A percentile compares a stretch with the other conserved stretches of the same genome.
phyloP scores from a whole-genome alignment of 2,888 invertebrate species.

The Silvanus unidentatus region DNA sequence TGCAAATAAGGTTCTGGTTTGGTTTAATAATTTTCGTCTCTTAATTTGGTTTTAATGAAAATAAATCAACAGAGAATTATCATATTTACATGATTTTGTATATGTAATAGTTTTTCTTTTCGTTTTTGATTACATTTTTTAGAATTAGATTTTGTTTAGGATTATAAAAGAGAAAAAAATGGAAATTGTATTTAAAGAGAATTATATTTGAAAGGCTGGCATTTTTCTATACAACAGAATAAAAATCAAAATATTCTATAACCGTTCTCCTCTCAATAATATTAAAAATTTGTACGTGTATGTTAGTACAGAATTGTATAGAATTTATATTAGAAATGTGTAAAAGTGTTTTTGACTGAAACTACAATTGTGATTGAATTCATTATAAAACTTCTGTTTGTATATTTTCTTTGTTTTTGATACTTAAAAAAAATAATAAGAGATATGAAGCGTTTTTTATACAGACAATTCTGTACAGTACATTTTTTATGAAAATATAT shows the following conservation, averaged over 20 bases:
- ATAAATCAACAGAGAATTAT: not conserved
- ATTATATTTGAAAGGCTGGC: conserved; percentile 20
- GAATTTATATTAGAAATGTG: conserved; percentile 9
- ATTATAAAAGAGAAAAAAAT: too few species aligned
- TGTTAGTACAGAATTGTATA: conserved; percentile 28
- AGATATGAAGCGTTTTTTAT: conserved; percentile 18
- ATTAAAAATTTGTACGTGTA: conserved; percentile 16
- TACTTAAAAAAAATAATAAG: conserved; percentile 9
- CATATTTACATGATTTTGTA: not conserved
- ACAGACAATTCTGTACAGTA: conserved; percentile 33
- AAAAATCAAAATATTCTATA: too few species aligned
- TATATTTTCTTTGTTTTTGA: not conserved
- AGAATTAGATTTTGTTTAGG: conserved; percentile 3
- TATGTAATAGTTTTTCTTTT: conserved; percentile 8
- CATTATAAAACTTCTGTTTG: not conserved
- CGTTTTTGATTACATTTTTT: conserved; percentile 9
- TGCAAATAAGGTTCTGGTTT: conserved; percentile 16
- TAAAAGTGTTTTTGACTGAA: conserved; percentile 25
- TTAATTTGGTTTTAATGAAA: conserved; percentile 7
- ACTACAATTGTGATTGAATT: conserved; percentile 27
- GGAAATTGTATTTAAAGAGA: too few species aligned
- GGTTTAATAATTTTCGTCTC: conserved; percentile 11
- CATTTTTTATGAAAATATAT: conserved; percentile 8
- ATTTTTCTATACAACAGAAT: conserved; percentile 12
- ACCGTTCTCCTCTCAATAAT: conserved; percentile 6